Conservation (phyloP, 2,888 invertebrate species). For the Megamerina dolium region DNA sequence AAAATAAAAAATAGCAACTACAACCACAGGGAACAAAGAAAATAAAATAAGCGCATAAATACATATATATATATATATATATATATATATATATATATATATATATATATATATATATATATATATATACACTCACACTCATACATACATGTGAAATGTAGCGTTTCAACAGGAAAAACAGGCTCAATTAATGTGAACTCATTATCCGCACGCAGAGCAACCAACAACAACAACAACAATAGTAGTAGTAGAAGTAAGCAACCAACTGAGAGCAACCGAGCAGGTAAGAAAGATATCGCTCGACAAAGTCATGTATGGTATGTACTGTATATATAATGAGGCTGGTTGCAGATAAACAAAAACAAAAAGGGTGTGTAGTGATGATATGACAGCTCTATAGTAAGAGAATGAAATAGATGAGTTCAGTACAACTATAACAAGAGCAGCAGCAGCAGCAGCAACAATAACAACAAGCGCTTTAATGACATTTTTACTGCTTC, state of each 20-base stretch:
- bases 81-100: too few relatives aligned
- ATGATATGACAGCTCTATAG: too few relatives aligned
- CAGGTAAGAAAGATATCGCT: too few relatives aligned
- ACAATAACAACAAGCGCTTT: constrained; percentile 13
- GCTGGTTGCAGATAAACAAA: too few relatives aligned
- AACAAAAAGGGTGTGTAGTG: too few relatives aligned
- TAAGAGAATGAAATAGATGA: too few relatives aligned
- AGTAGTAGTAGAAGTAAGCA: too few relatives aligned
- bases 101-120: neutral
- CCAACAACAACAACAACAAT: too few relatives aligned
- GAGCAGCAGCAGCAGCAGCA: constrained; percentile 24
- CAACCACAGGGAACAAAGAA: neutral
- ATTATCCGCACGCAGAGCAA: neutral
- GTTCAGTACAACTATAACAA: too few relatives aligned
- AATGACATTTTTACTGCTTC: neutral
- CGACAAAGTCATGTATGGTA: too few relatives aligned
- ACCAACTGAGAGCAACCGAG: too few relatives aligned
- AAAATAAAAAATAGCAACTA: neutral
- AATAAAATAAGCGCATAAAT: neutral
- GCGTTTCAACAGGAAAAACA: neutral
- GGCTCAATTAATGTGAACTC: neutral
- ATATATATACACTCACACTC: neutral
- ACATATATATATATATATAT: neutral
- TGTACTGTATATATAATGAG: too few relatives aligned
- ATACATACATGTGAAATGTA: neutral